Evolutionary conservation across 2,797 vertebrate genomes (phyloP), one percentile per base, ranked within the genome.

Genomic region (Gadopsis marmoratus): DNA sequence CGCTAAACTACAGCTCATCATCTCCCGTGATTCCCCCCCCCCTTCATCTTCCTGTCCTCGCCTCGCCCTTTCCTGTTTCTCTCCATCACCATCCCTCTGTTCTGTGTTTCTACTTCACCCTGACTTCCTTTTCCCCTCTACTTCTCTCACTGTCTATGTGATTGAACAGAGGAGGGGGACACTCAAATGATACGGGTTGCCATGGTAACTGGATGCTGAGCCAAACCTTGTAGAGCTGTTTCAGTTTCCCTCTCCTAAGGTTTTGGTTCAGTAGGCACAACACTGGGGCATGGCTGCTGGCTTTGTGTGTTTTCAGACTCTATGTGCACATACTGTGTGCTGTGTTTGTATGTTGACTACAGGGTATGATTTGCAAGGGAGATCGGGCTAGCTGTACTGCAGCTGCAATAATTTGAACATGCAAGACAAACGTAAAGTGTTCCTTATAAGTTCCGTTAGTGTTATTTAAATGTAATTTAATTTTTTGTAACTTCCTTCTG

Each of bases 171-270:
- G 70, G 19, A 55, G 26, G 2, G 70, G 54, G 58, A 33, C 75
- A 86, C 76, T 89, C 88, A 91, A 90, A 92, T 93, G 92, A 87
- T 68, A 86, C 71, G 81, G 12, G 90, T 92, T 93, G 67, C 87
- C 79, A 88, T 91, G 87, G 93, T 82, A 93, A 92, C 89, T 83
- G 78, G 83, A 87, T 85, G 86, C 81, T 53, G 75, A 77, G 84
- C 74, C 78, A 69, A 71, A 67, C 39, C 65, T 31, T 4, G 33
- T 10, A 51, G 75, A 75, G 76, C 23, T 81, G 53, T 82, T 82
- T 90, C 43, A 53, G 63, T 71, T 79, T 68, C 43, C 69, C 35
- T 47, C 70, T 74, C 31, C 23, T 7, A 4, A 26, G 48, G 75
- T 71, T 87, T 62, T 26, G 66, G 66, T 76, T 87, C 78, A 82